These are phyloP conservation scores for Dryadula phaetusa DNA, from an alignment of 2,888 invertebrate genomes.

Conservation along the genomic window DNA sequence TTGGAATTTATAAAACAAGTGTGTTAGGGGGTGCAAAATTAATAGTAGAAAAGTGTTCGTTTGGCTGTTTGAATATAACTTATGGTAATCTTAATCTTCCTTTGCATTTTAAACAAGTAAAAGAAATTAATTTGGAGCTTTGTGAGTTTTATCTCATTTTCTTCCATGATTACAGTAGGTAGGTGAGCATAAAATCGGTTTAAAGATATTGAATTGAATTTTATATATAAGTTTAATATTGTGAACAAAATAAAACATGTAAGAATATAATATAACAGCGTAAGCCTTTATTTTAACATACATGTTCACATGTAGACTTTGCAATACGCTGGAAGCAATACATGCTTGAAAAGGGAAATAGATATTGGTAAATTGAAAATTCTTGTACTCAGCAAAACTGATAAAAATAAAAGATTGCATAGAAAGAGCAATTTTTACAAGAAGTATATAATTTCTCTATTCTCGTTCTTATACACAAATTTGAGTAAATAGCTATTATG, in stretches of 20 bases:
- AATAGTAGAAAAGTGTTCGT: not conserved
- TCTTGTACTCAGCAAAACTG: not conserved
- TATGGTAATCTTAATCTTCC: not conserved
- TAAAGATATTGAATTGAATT: not conserved
- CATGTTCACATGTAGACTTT: no score
- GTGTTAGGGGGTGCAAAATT: constrained; percentile 4
- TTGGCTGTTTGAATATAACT: not conserved
- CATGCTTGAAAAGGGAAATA: not conserved
- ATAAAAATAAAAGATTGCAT: not conserved
- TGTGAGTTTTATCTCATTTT: not conserved
- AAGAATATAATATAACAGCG: not conserved
- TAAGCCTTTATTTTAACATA: not conserved
- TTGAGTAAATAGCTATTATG: not conserved
- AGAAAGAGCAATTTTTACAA: no score
- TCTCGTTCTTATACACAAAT: not conserved
- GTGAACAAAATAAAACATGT: not conserved
- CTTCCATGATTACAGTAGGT: not conserved
- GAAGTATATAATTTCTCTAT: not conserved
- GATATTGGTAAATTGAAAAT: constrained; percentile 7
- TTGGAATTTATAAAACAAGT: constrained; percentile 6
- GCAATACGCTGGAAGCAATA: not conserved
- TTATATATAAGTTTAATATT: not conserved
- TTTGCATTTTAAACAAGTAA: not conserved
- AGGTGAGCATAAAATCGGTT: not conserved
- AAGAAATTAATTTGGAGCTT: not conserved